Conservation (phyloP, 2,113 vertebrate species). For the Laticauda colubrina region DNA sequence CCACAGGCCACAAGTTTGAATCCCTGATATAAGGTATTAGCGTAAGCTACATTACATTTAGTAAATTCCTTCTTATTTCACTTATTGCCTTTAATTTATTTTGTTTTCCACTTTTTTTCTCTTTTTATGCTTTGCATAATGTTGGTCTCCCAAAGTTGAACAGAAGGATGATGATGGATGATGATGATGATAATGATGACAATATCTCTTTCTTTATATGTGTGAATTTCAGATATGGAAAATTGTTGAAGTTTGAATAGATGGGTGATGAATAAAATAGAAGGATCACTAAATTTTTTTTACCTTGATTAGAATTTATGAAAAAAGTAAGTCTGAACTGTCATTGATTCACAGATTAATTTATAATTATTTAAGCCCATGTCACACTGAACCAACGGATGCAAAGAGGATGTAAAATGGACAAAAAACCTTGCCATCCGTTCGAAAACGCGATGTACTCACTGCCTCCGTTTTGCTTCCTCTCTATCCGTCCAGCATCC, state of each 20-base stretch:
- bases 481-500: too few relatives aligned
- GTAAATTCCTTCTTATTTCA: not conserved
- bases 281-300: not conserved
- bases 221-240: not conserved
- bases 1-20: too few relatives aligned
- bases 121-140: not conserved
- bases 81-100: not conserved
- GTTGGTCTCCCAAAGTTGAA: not conserved
- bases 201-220: not conserved
- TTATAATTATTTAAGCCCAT: constrained; percentile 28
- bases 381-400: too few relatives aligned
- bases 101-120: not conserved
- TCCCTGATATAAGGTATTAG: too few relatives aligned
- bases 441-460: too few relatives aligned
- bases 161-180: not conserved
- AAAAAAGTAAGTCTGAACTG: not conserved
- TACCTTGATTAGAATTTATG: constrained; percentile 1
- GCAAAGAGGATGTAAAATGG: too few relatives aligned
- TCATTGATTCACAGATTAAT: not conserved
- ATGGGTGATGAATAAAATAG: constrained; percentile 9
- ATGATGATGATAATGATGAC: not conserved
- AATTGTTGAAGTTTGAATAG: not conserved
- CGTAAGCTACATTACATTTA: not conserved
- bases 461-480: too few relatives aligned
- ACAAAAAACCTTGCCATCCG: too few relatives aligned